A percentile compares a stretch with the other conserved stretches of the same genome.
phyloP scores from a whole-genome alignment of 53 echinoderm and acorn worm genomes.

The Temnopleurus reevesii region DNA sequence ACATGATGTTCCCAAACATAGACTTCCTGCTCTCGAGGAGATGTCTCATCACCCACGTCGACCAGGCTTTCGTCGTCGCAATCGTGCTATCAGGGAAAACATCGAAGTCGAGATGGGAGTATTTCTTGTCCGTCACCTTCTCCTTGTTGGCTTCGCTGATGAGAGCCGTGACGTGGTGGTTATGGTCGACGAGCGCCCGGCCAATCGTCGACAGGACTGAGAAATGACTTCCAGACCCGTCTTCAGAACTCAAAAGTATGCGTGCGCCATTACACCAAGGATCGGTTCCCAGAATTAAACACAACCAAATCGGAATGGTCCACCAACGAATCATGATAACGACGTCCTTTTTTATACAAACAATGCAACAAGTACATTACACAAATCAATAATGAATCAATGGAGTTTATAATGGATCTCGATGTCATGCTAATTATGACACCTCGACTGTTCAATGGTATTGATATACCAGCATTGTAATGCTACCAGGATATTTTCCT shows the following conservation, averaged over 20 bases:
- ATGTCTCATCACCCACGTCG: not conserved
- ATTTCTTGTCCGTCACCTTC: not conserved
- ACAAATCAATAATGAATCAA: too few species aligned
- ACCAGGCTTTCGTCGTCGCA: not conserved
- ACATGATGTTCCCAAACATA: not conserved
- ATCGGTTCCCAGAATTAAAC: not conserved
- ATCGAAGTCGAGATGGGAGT: conserved; percentile 25
- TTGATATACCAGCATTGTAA: too few species aligned
- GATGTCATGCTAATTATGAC: too few species aligned
- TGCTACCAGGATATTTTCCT: too few species aligned
- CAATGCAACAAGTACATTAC: too few species aligned
- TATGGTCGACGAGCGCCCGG: not conserved
- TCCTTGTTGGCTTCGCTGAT: conserved; percentile 25
- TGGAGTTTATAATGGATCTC: too few species aligned
- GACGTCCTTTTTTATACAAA: not conserved
- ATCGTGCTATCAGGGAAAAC: conserved; percentile 22
- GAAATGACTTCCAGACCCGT: conserved; percentile 37
- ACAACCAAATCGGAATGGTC: not conserved
- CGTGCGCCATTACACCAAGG: not conserved
- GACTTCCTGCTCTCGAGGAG: not conserved
- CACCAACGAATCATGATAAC: not conserved
- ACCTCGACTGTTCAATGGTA: too few species aligned
- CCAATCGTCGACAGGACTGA: conserved; percentile 26
- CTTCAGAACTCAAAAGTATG: conserved; percentile 1
- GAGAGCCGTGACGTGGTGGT: conserved; percentile 24